Percentiles rank a stretch among this genome's conserved stretches.
Evolutionary conservation across 1,140 invertebrate species (phyloP).

Genomic region (Heliothis subflexa): DNA sequence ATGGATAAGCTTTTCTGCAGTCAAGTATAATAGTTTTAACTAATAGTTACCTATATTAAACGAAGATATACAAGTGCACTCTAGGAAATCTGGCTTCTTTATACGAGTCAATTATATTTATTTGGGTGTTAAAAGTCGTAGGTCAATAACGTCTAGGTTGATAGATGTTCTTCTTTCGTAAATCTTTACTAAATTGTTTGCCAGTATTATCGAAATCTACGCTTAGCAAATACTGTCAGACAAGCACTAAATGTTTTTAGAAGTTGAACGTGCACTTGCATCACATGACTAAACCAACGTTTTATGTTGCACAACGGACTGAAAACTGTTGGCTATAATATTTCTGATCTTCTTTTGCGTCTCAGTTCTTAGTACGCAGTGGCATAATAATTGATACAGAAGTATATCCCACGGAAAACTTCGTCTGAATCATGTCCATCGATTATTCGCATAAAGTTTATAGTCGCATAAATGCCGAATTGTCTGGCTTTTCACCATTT

Average conservation of each 20-base stretch:
- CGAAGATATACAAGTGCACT: too few species aligned
- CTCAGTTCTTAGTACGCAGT: not conserved
- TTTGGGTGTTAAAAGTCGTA: too few species aligned
- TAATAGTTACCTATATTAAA: too few species aligned
- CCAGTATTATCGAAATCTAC: slow-evolving; percentile 46
- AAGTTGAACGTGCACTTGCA: slow-evolving; percentile 51
- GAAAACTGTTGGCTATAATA: slow-evolving; percentile 17
- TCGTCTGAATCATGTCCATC: too few species aligned
- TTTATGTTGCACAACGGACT: slow-evolving; percentile 43
- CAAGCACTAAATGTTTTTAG: slow-evolving; percentile 55
- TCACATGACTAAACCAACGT: slow-evolving; percentile 37
- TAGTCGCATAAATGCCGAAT: too few species aligned
- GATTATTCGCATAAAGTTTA: too few species aligned
- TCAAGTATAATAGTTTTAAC: too few species aligned
- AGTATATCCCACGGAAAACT: not conserved
- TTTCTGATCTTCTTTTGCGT: slow-evolving; percentile 1
- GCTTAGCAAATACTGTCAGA: slow-evolving; percentile 51
- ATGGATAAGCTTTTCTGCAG: too few species aligned
- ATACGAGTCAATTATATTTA: too few species aligned
- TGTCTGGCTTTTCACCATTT: too few species aligned
- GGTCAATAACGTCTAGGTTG: not conserved
- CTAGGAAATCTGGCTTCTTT: not conserved
- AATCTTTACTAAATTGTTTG: slow-evolving; percentile 36
- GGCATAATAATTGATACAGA: not conserved
- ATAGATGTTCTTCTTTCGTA: not conserved